A percentile compares a stretch with the other conserved stretches of the same genome.
These are phyloP conservation scores for Epizoanthus fatuus DNA, from an alignment of 92 coral and sea anemone species.

Conservation along the genomic window DNA sequence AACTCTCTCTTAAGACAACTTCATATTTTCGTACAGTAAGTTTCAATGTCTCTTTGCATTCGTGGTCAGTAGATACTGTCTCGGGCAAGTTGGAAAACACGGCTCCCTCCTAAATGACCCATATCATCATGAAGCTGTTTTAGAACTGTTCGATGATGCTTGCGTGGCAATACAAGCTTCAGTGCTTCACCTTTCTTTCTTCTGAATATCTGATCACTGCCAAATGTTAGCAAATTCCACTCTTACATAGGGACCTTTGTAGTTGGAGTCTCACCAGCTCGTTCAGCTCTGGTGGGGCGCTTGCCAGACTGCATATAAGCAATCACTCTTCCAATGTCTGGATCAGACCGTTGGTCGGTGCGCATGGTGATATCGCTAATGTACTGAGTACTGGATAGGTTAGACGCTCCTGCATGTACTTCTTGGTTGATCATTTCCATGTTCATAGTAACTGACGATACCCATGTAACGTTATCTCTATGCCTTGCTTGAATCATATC, in stretches of 20 bases:
- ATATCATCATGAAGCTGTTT: constrained; percentile 57
- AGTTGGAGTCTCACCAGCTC: constrained; percentile 5
- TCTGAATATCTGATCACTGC: constrained; percentile 34
- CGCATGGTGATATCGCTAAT: constrained; percentile 4
- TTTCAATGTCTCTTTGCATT: constrained; percentile 54
- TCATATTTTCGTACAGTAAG: constrained; percentile 32
- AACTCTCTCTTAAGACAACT: constrained; percentile 41
- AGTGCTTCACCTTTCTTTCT: constrained; percentile 11
- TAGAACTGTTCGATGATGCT: background rate
- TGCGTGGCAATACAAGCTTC: constrained; percentile 50
- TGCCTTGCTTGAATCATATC: constrained; percentile 16
- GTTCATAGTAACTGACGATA: constrained; percentile 16
- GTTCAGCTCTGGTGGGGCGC: constrained; percentile 33
- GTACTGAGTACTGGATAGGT: background rate
- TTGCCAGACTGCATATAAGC: constrained; percentile 23
- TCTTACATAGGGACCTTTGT: no score
- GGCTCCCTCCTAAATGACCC: constrained; percentile 52
- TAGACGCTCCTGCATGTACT: background rate
- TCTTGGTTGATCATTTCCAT: constrained; percentile 13
- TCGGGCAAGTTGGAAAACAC: constrained; percentile 46
- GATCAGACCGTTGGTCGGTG: constrained; percentile 30
- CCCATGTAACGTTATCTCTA: constrained; percentile 39
- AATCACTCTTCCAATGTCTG: constrained; percentile 19
- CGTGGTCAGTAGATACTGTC: constrained; percentile 55
- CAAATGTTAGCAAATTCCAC: constrained; percentile 31